Base-by-base conservation (phyloP, 2,797 vertebrate species). In the Chanos chanos region DNA sequence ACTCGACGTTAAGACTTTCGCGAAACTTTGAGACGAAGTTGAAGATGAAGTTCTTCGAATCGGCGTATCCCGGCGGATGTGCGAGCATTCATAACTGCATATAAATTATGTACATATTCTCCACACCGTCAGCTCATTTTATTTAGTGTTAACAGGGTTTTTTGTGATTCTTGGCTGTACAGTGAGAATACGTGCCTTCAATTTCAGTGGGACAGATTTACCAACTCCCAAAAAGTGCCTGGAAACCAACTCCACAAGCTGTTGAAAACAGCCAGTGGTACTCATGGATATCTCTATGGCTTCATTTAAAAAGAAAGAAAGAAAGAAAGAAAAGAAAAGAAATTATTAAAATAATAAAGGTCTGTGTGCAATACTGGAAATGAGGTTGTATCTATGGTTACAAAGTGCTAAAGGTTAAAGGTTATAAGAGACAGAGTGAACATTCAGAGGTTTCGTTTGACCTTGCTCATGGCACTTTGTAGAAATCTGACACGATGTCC, bases 71-170 rank as follows among this genome's bases (percentile, higher is more conserved):
- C 50, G 47, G 25, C 19, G 25, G 25, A 5, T 9, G 22, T 43
- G n/a, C 40, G 16, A 63, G 22, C 10, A 31, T 8, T 15, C 41
- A 37, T 10, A 18, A 36, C 39, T 8, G 4, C 3, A 12, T 10
- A 37, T 52, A 57, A 37, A 70, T 60, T 64, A 71, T 22, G 18
- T 7, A 1, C n/a, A 45, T n/a, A 2, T 4, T 33, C 47, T 53
- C 12, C 55, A 15, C 3, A 18, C 36, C 16, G 9, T 41, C 18
- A 33, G 62, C 40, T 61, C 19, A 15, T 67, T 40, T 39, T 36
- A 60, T 65, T 61, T 45, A 54, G 50, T 33, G 6, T 64, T 49
- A 45, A 54, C 57, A 58, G 28, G 3, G n/a, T n/a, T 41, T 51
- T 52, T 44, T 12, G 15, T 1, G 15, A 21, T 18, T 61, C 41